A percentile compares a stretch with the other conserved stretches of the same genome.
Conservation (phyloP, 2,888 invertebrate species). For the Minunthozetes semirufus region DNA sequence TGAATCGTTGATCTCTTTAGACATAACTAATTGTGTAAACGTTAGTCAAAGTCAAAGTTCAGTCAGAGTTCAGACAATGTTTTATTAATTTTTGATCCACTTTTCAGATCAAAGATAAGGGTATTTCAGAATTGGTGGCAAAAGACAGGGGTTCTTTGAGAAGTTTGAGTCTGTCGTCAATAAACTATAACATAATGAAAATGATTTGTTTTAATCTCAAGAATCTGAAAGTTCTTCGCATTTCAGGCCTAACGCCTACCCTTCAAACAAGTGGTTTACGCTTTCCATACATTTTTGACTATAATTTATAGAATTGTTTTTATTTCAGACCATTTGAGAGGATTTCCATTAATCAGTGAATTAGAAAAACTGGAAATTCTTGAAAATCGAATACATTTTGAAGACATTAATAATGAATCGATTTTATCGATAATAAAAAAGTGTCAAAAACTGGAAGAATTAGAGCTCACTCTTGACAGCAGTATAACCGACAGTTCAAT, state of each 20-base stretch:
- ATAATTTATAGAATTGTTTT: not conserved
- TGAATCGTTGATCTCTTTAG: not conserved
- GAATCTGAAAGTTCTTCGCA: not conserved
- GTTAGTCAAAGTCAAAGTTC: not conserved
- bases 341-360: not conserved
- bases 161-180: not conserved
- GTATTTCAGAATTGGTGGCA: not conserved
- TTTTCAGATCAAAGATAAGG: constrained; percentile 21
- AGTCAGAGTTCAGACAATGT: not conserved
- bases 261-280: not conserved
- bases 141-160: not conserved
- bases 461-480: not conserved
- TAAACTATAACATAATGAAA: not conserved
- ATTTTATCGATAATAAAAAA: not conserved
- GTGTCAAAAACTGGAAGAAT: constrained; percentile 14
- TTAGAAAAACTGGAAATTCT: constrained; percentile 1
- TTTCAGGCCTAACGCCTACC: not conserved
- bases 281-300: not conserved
- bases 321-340: not conserved
- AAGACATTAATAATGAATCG: constrained; percentile 8
- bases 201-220: constrained; percentile 6
- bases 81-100: not conserved
- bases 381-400: not conserved
- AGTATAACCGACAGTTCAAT: not conserved
- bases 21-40: constrained; percentile 9